Conservation (phyloP, 2,888 invertebrate species). For the Calameuta idolon region DNA sequence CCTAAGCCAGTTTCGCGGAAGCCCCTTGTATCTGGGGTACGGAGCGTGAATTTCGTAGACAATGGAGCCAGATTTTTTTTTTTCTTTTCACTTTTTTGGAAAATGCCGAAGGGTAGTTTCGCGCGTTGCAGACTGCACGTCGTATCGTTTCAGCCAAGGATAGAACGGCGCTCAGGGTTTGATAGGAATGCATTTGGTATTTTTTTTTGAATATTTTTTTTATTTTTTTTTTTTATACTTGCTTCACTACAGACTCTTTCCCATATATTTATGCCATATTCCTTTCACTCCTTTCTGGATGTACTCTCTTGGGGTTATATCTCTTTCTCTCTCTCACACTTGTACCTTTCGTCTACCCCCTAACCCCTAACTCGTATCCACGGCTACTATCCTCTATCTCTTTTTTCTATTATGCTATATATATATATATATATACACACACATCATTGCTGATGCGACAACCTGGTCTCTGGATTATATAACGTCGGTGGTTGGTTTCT, state of each 20-base stretch:
- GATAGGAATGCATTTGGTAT: background rate
- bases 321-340: background rate
- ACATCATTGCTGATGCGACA: slow-evolving; percentile 29
- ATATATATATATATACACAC: too few relatives aligned
- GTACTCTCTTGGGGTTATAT: background rate
- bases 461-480: slow-evolving; percentile 24
- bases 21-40: background rate
- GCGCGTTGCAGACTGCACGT: background rate
- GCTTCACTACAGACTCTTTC: background rate
- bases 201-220: too few relatives aligned
- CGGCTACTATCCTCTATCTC: background rate
- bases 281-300: background rate
- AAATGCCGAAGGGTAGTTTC: background rate
- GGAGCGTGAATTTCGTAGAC: background rate
- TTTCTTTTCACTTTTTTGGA: background rate
- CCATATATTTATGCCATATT: background rate
- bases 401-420: background rate
- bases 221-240: background rate
- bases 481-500: slow-evolving; percentile 9
- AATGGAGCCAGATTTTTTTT: background rate
- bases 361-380: background rate
- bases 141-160: background rate
- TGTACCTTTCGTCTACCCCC: background rate
- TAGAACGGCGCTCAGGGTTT: background rate
- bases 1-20: background rate